Base-by-base conservation (phyloP, 35 echinoderm and acorn worm species). In the Ophiothrix spiculata region DNA sequence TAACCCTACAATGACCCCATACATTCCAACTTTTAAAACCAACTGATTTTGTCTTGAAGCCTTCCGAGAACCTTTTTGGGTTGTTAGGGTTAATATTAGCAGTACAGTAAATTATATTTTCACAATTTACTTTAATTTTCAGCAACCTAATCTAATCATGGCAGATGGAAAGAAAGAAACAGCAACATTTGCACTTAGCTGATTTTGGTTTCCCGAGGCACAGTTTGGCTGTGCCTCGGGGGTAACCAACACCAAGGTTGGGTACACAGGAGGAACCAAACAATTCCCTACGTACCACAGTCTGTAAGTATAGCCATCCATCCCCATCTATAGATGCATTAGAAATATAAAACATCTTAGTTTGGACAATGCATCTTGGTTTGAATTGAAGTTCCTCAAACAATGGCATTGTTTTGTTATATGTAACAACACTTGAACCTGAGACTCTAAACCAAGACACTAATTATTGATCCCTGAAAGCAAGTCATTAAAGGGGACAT, bases 191-290 rank as follows among this genome's bases (percentile, higher is more conserved):
- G 95, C 95, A 39, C 86, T 98, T 46, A 97, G 95, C 95, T 97
- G 95, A 97, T 97, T 97, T 85, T 97, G 95, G 95, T 93, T 93
- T 91, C 95, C 95, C 91, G 95, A 97, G 95, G 95, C 95, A 81
- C 95, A 93, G 95, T 93, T 93, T 83, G 95, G 95, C 89, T 94
- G 95, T 82, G 95, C 91, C 86, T 80, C 84, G 92, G 95, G 95
- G 95, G 86, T 98, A 41, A 87, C 91, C 85, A 91, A 73, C 41
- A 98, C 95, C 83, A 88, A 86, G 86, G 95, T 98, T 64, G 91
- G 91, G 45, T 98, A 94, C 88, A 98, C 91, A 21, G 95, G 95
- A 34, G 95, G 95, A 35, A 75, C 77, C 25, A 97, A 97, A 81
- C 93, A 93, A 46, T 82, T 83, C 34, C 95, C 95, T 35, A 91